Percentiles rank a stretch among this genome's conserved stretches.
These are phyloP conservation scores for Monochamus alternatus DNA, from an alignment of 2,888 invertebrate species.

Conservation along the genomic window DNA sequence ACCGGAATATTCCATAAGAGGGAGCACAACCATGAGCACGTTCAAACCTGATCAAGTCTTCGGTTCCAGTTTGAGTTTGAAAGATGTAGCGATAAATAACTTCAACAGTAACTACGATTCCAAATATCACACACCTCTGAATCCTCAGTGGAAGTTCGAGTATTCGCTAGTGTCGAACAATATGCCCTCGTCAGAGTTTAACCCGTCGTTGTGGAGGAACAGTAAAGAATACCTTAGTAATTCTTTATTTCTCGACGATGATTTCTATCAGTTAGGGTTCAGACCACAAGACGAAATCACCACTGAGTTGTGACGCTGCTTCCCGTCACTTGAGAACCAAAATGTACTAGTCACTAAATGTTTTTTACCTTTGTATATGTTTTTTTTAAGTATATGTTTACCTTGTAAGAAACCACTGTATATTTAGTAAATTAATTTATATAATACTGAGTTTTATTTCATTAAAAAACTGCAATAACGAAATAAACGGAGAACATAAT, in stretches of 20 bases:
- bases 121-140: slow-evolving; percentile 64
- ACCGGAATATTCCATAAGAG: slow-evolving; percentile 56
- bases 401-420: slow-evolving; percentile 36
- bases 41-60: slow-evolving; percentile 69
- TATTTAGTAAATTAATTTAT: slow-evolving; percentile 40
- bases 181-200: slow-evolving; percentile 70
- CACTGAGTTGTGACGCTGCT: slow-evolving; percentile 79
- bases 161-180: slow-evolving; percentile 62
- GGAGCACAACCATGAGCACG: slow-evolving; percentile 68
- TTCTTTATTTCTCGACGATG: slow-evolving; percentile 82
- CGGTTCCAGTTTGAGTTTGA: slow-evolving; percentile 67
- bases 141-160: slow-evolving; percentile 74
- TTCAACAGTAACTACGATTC: slow-evolving; percentile 67
- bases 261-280: slow-evolving; percentile 87
- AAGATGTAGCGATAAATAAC: slow-evolving; percentile 65
- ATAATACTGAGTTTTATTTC: slow-evolving; percentile 22
- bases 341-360: slow-evolving; percentile 50
- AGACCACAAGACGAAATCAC: slow-evolving; percentile 92
- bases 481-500: too few species aligned
- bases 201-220: slow-evolving; percentile 70
- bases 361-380: slow-evolving; percentile 47
- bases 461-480: not conserved
- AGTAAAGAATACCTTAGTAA: slow-evolving; percentile 71
- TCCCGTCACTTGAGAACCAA: slow-evolving; percentile 37
- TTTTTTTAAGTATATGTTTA: slow-evolving; percentile 37